These are phyloP conservation scores for Macroteleia sp. DNA, from an alignment of 2,888 invertebrate genomes.

Conservation along the genomic window DNA sequence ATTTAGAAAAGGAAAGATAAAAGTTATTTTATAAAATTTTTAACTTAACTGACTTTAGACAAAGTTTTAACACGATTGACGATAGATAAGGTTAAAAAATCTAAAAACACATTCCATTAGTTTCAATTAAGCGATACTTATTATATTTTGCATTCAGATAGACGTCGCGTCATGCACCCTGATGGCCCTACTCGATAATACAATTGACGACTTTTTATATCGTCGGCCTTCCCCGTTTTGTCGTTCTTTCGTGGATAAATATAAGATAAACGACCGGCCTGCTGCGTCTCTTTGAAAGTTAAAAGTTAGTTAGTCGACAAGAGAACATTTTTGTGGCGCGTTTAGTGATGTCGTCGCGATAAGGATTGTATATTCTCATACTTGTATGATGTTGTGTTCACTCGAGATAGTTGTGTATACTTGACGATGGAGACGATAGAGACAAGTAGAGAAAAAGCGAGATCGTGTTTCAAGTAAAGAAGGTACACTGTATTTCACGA, in stretches of 20 bases:
- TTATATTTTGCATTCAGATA: conserved; percentile 21
- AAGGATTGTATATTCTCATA: conserved; percentile 53
- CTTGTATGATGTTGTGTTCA: conserved; percentile 42
- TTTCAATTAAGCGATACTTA: conserved; percentile 38
- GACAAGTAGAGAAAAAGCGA: conserved; percentile 23
- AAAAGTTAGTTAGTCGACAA: conserved; percentile 44
- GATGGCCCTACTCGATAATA: conserved; percentile 41
- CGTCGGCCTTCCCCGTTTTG: conserved; percentile 23
- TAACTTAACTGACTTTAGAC: too few relatives aligned
- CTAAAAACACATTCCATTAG: conserved; percentile 11
- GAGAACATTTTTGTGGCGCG: conserved; percentile 41
- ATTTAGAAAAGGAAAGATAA: too few relatives aligned
- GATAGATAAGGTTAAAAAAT: conserved; percentile 12
- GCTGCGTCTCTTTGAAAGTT: conserved; percentile 29
- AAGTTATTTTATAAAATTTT: too few relatives aligned
- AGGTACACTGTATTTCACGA: conserved; percentile 51
- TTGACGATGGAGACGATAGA: conserved; percentile 32
- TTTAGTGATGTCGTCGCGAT: conserved; percentile 43
- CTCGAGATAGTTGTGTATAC: conserved; percentile 39
- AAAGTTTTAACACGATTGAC: too few relatives aligned
- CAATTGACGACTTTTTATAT: conserved; percentile 40
- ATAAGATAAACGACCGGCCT: conserved; percentile 34
- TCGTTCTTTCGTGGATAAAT: conserved; percentile 28
- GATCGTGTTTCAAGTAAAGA: conserved; percentile 45
- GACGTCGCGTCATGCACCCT: conserved; percentile 16